phyloP scores from a whole-genome alignment of 2,797 vertebrate species.

The Valencia hispanica region DNA sequence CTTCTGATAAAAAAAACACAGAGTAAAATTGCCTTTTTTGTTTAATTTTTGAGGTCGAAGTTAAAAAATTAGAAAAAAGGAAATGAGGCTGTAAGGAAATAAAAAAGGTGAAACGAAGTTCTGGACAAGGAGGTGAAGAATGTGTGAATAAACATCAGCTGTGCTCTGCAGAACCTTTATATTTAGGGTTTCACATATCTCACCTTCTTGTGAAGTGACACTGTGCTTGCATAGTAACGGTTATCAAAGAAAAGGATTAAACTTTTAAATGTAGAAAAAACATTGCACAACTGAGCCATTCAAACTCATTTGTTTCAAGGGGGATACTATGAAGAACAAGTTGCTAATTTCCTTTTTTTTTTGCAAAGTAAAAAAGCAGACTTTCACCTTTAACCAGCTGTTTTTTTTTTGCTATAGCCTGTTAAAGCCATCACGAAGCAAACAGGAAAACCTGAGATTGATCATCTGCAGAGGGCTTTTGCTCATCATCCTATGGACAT shows the following conservation, averaged over 20 bases:
- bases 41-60: neutral
- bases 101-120: constrained; percentile 12
- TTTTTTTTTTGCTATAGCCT: constrained; percentile 51
- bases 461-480: constrained; percentile 11
- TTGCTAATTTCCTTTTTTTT: constrained; percentile 31
- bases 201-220: constrained; percentile 52
- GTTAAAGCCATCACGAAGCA: constrained; percentile 55
- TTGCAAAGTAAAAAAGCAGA: constrained; percentile 51
- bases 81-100: constrained; percentile 13
- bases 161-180: constrained; percentile 32
- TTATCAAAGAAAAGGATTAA: constrained; percentile 61
- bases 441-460: constrained; percentile 40
- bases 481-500: constrained; percentile 41
- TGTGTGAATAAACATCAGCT: constrained; percentile 50
- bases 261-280: constrained; percentile 48
- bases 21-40: neutral
- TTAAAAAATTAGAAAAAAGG: constrained; percentile 6
- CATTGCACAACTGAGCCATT: constrained; percentile 37
- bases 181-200: constrained; percentile 35
- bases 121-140: constrained; percentile 33
- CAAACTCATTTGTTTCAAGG: constrained; percentile 27
- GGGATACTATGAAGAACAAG: constrained; percentile 11
- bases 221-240: constrained; percentile 50
- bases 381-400: constrained; percentile 47
- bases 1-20: neutral